Percentiles rank a stretch among this genome's conserved stretches.
Evolutionary conservation across 2,888 invertebrate genomes (phyloP).

Genomic region (Drosophila kanekoi): DNA sequence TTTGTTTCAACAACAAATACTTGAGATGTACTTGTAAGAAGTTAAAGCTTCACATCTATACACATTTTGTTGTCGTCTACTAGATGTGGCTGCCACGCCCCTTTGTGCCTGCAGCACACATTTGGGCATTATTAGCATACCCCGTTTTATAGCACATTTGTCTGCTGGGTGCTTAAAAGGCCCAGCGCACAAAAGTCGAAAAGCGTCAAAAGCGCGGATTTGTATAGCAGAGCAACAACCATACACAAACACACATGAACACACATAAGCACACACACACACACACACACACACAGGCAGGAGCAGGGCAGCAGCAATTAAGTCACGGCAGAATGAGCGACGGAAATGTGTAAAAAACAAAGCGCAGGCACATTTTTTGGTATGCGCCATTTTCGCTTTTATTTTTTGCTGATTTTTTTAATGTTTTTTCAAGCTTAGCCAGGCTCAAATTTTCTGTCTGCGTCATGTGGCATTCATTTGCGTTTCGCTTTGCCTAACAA

Average conservation of each 20-base stretch:
- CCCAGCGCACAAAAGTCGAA: conserved; percentile 66
- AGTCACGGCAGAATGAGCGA: conserved; percentile 75
- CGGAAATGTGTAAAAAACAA: conserved; percentile 71
- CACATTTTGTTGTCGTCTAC: not conserved
- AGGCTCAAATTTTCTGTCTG: conserved; percentile 66
- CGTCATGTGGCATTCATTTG: conserved; percentile 75
- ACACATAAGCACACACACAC: conserved; percentile 1
- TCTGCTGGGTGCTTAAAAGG: conserved; percentile 48
- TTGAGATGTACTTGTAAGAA: too few relatives aligned
- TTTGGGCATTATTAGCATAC: conserved; percentile 18
- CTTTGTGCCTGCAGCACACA: not conserved
- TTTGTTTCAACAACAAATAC: too few relatives aligned
- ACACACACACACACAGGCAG: not conserved
- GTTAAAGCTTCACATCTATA: not conserved
- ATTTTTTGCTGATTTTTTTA: conserved; percentile 1
- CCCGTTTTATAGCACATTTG: conserved; percentile 16
- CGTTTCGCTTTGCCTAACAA: conserved; percentile 46
- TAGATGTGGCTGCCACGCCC: not conserved
- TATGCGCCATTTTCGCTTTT: conserved; percentile 48
- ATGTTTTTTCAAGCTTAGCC: conserved; percentile 46
- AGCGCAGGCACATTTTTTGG: conserved; percentile 60
- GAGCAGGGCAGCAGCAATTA: conserved; percentile 60
- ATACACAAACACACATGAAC: conserved; percentile 27
- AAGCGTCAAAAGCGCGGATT: conserved; percentile 73
- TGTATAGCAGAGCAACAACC: conserved; percentile 37